phyloP scores from a whole-genome alignment of 2,888 invertebrate species.

The Automeris io region DNA sequence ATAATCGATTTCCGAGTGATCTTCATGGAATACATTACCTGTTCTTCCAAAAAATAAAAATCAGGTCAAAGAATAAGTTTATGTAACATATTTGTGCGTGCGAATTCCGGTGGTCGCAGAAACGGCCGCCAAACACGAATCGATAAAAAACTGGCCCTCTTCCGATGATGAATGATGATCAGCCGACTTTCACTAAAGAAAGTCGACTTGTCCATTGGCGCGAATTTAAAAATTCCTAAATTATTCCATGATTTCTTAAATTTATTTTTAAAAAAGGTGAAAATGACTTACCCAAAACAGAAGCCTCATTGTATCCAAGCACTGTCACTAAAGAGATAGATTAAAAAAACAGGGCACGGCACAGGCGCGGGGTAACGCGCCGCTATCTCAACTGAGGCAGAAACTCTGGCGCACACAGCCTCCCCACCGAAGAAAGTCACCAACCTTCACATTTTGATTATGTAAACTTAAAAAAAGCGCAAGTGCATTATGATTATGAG shows the following conservation, averaged over 20 bases:
- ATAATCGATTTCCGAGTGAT: too few species aligned
- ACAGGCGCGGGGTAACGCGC: slow-evolving; percentile 67
- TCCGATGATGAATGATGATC: slow-evolving; percentile 43
- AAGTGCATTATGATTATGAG: slow-evolving; percentile 52
- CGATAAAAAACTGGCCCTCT: slow-evolving; percentile 41
- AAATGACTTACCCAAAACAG: slow-evolving; percentile 62
- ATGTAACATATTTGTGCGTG: slow-evolving; percentile 12
- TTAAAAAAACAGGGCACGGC: slow-evolving; percentile 47
- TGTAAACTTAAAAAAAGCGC: slow-evolving; percentile 58
- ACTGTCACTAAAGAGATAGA: too few species aligned
- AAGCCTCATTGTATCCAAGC: slow-evolving; percentile 70
- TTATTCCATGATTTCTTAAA: not conserved
- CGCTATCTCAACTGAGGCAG: slow-evolving; percentile 49
- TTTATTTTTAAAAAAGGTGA: slow-evolving; percentile 15
- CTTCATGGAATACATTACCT: too few species aligned
- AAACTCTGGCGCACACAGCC: slow-evolving; percentile 38
- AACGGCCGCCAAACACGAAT: slow-evolving; percentile 23
- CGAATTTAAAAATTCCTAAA: slow-evolving; percentile 13
- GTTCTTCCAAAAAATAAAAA: too few species aligned
- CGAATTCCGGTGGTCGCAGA: slow-evolving; percentile 13
- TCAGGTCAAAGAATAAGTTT: too few species aligned
- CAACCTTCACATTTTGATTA: slow-evolving; percentile 68
- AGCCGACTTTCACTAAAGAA: slow-evolving; percentile 57
- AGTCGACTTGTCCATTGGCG: slow-evolving; percentile 30
- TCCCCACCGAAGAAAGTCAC: slow-evolving; percentile 60